Evolutionary conservation across 2,797 vertebrate genomes (phyloP), one percentile per base, ranked within the genome.

Genomic region (Salarias fasciatus): DNA sequence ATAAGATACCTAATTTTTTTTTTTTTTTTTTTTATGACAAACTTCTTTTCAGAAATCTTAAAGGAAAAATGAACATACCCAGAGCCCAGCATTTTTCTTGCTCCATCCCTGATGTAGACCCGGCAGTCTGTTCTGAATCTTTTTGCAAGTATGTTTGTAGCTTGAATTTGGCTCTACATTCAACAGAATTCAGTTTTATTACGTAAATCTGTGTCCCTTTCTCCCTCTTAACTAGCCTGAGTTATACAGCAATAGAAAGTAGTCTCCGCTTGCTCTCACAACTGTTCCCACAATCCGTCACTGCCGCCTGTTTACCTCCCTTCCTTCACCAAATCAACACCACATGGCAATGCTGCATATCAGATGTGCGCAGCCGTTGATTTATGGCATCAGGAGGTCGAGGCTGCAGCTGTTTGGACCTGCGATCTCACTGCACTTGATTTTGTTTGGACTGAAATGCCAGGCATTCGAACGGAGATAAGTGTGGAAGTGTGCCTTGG

Each of bases 391-490:
- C 38, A 59, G 53, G 58, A 78, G n/a, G n/a, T n/a, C n/a, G n/a
- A n/a, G 51, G 73, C 65, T 61, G 78, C 75, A 74, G 75, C 72
- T 69, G 80, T 64, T 77, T 58, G 43, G 29, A 37, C 66, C 46
- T 61, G 14, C 36, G 68, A 72, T 24, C 18, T 24, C 18, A 24
- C 18, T 24, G 18, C 18, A 24, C 18, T 24, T 24, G 18, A 24
- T 24, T 24, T 24, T 24, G 18, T 24, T 24, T 24, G 18, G 18
- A 24, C 18, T 2, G 3, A 24, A 18, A 24, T 3, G 18, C 78
- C 69, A 62, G 59, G 37, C 51, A 52, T 75, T 24, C 69, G 63
- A 72, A 35, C 55, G 48, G 42, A 53, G 15, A 18, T 33, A 69
- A 68, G 48, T 58, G 54, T 63, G 53, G 18, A 24, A 24, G 18